Evolutionary conservation across 2,888 invertebrate genomes (phyloP).

Genomic region (Apocheima hispidaria): DNA sequence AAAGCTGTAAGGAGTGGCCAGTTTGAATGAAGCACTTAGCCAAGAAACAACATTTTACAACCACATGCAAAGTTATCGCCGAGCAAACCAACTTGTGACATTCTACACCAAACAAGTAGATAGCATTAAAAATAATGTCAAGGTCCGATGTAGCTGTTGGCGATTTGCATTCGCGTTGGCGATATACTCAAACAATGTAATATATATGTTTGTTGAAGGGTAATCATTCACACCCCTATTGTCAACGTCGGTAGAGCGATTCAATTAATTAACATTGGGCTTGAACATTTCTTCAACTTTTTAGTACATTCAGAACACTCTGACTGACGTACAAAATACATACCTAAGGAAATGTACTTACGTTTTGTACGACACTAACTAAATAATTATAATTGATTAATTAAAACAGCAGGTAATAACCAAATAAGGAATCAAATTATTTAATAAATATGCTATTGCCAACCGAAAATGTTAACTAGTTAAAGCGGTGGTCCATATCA

Average conservation of each 20-base stretch:
- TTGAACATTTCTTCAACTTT: too few species aligned
- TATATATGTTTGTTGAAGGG: constrained; percentile 46
- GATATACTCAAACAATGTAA: constrained; percentile 55
- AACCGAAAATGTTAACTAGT: not conserved
- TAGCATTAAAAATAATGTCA: constrained; percentile 68
- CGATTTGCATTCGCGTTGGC: constrained; percentile 66
- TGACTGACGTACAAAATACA: not conserved
- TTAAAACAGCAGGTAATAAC: constrained; percentile 1
- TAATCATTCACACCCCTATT: constrained; percentile 48
- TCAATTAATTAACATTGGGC: constrained; percentile 28
- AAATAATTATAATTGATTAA: not conserved
- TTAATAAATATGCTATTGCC: not conserved
- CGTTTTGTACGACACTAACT: not conserved
- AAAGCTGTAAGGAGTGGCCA: constrained; percentile 16
- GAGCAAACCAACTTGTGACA: constrained; percentile 34
- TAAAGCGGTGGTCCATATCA: not conserved
- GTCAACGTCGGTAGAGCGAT: constrained; percentile 37
- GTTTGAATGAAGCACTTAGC: constrained; percentile 16
- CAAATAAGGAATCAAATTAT: constrained; percentile 4
- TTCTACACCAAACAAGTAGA: constrained; percentile 35
- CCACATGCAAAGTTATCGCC: constrained; percentile 28
- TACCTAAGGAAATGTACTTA: not conserved
- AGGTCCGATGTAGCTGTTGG: constrained; percentile 57
- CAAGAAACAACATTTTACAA: constrained; percentile 19
- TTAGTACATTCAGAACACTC: too few species aligned